Evolutionary conservation across 2,113 vertebrate species (phyloP), one percentile per base, ranked within the genome.

Genomic region (Lophius piscatorius): DNA sequence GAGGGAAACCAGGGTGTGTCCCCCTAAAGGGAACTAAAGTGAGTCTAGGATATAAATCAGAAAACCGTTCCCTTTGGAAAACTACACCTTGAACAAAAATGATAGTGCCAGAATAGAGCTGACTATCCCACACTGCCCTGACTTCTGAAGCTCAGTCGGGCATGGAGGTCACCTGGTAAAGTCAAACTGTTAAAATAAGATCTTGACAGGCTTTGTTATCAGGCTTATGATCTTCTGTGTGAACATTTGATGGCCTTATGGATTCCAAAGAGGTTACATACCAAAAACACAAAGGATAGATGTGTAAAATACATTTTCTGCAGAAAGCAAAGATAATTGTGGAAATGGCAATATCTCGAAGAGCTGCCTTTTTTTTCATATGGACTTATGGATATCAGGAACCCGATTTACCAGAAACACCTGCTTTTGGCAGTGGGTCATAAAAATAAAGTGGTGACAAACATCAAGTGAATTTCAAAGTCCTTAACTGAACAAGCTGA

Each of bases 1-100:
- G 66, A 67, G 63, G 22, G 50, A 73, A 78, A 80, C 42, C 70
- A 68, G 78, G 77, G 14, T 61, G n/a, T n/a, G n/a, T n/a, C n/a
- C 28, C 6, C 3, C 55, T 73, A 35, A 51, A 3, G 41, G 31
- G 59, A 71, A 29, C 41, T 2, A 26, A 17, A 9, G 48, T 2
- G 16, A 49, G 46, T 48, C 46, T 54, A 34, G 41, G 73, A 35
- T 46, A 60, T 55, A 63, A 46, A 55, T 56, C 28, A 62, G 41
- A 61, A 71, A 63, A 64, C 40, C 35, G 29, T 44, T 21, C 47
- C 55, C 69, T 62, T 78, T 13, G 52, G 51, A 66, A 46, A 57
- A 55, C 42, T 26, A 9, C 66, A 26, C 66, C 38, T 34, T 28
- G 57, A 52, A 1, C 63, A 74, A 80, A 83, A 35, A 35, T 16